phyloP scores from a whole-genome alignment of 2,888 invertebrate species.

The Metopia argyrocephala region DNA sequence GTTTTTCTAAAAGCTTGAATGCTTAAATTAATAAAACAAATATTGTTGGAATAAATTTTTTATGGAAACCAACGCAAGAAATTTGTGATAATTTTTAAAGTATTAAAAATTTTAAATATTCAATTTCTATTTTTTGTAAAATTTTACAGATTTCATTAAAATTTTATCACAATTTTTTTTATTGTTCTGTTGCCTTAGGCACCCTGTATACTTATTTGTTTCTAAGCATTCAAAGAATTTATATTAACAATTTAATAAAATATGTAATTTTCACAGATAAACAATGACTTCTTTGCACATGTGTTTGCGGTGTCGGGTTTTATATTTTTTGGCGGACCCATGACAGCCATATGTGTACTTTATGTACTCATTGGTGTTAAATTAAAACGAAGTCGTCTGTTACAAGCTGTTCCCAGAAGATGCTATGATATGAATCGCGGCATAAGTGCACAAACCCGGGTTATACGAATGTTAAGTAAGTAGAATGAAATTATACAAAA shows the following conservation, averaged over 20 bases:
- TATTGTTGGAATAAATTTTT: no score
- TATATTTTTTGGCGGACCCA: slow-evolving; percentile 91
- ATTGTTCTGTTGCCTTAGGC: not conserved
- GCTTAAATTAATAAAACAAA: no score
- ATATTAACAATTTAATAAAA: slow-evolving; percentile 3
- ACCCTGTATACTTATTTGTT: not conserved
- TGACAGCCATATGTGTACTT: slow-evolving; percentile 90
- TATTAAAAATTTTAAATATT: no score
- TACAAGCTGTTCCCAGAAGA: slow-evolving; percentile 81
- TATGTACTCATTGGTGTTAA: slow-evolving; percentile 88
- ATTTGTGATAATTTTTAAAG: no score
- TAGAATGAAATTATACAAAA: slow-evolving; percentile 66
- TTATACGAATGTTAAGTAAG: slow-evolving; percentile 90
- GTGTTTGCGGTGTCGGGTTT: slow-evolving; percentile 89
- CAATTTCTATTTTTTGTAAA: no score
- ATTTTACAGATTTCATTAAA: no score
- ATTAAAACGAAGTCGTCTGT: slow-evolving; percentile 82
- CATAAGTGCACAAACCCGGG: slow-evolving; percentile 82
- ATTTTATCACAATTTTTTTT: not conserved
- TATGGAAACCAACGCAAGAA: no score
- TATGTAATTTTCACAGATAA: slow-evolving; percentile 70
- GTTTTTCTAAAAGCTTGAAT: no score
- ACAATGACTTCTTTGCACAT: slow-evolving; percentile 80
- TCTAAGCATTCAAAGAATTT: not conserved
- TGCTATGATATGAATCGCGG: slow-evolving; percentile 79